Base-by-base conservation (phyloP, 2,888 invertebrate genomes). In the Panorpa germanica region DNA sequence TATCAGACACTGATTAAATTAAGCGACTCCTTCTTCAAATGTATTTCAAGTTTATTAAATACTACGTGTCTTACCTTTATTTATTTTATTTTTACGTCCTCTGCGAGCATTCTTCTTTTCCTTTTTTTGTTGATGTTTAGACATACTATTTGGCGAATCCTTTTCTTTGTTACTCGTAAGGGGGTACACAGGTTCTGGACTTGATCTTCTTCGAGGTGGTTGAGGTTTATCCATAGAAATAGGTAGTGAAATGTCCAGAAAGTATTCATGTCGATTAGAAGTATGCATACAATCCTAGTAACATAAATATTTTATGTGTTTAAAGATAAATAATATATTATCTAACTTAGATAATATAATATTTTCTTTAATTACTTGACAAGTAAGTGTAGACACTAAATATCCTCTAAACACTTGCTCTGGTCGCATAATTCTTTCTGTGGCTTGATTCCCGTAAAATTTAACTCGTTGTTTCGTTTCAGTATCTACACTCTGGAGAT, bases 401-500 rank as follows among this genome's bases (percentile, higher is more conserved):
- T 80, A 74, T 0, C 96, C 96, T 16, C 90, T 77, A 60, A 96
- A 98, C 29, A 96, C 76, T 59, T 78, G 77, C 51, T 96, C 95
- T 1, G 82, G 75, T 27, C 77, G 70, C 17, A 82, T 58, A 46
- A 77, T 66, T 35, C 75, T 64, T 39, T 80, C 75, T 1, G 70
- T 70, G 0, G 80, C 81, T 51, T 82, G 80, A 42, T 74, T 71
- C 4, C 81, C 81, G 43, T 83, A 81, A 44, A 74, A 77, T 58
- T 83, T 86, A 30, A 85, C 65, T 46, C 74, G 74, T 41, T 70
- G 66, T 43, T 72, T 76, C 38, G 72, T 63, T 36, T 74, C 71
- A 1, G 75, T 75, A 39, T 80, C 76, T 3, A 82, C 74, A 37
- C 68, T 69, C n/a, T 73, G 63, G 0, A 76, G 75, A 44, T 78